phyloP scores from a whole-genome alignment of 2,888 invertebrate genomes.

The Eucera pruinosa region DNA sequence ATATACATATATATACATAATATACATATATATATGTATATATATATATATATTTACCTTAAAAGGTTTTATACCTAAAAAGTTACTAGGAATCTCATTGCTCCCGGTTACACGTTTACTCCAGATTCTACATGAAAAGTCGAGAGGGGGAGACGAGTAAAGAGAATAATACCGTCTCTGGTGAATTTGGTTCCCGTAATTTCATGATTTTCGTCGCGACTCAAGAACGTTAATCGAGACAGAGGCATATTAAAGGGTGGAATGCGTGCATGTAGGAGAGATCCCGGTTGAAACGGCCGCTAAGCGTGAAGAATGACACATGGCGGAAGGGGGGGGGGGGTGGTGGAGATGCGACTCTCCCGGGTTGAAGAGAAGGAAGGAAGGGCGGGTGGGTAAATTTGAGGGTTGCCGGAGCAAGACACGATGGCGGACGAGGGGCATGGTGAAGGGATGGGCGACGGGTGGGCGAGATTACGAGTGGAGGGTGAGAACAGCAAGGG shows the following conservation, averaged over 20 bases:
- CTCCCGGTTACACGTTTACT: too few species aligned
- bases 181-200: slow-evolving; percentile 20
- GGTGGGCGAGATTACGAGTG: slow-evolving; percentile 38
- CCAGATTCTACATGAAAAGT: too few species aligned
- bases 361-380: slow-evolving; percentile 49
- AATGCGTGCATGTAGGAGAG: slow-evolving; percentile 24
- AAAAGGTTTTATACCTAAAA: too few species aligned
- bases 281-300: slow-evolving; percentile 18
- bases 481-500: slow-evolving; percentile 61
- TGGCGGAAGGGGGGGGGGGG: slow-evolving; percentile 49
- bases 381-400: slow-evolving; percentile 73
- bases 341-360: slow-evolving; percentile 44
- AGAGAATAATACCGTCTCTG: background rate
- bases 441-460: slow-evolving; percentile 17
- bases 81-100: slow-evolving; percentile 6
- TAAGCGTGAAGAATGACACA: slow-evolving; percentile 50
- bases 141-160: too few species aligned
- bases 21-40: too few species aligned
- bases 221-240: slow-evolving; percentile 40
- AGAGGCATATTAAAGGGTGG: slow-evolving; percentile 33
- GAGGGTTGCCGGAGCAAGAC: slow-evolving; percentile 71
- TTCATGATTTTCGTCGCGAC: slow-evolving; percentile 23
- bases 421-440: slow-evolving; percentile 28
- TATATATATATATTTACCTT: too few species aligned
- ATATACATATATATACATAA: too few species aligned